Conservation (phyloP, 2,797 vertebrate species). For the Anguilla anguilla region DNA sequence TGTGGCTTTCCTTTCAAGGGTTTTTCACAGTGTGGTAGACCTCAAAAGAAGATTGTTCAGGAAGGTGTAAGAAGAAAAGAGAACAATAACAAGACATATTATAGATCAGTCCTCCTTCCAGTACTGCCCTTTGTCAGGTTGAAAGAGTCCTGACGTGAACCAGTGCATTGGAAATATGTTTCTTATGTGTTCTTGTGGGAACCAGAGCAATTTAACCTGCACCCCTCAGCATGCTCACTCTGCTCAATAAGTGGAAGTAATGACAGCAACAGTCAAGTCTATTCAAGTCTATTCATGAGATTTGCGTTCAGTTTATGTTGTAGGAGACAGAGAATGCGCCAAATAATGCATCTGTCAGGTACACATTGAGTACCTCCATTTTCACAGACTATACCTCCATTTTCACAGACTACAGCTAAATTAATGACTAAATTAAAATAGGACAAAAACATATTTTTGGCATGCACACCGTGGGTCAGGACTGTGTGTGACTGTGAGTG, state of each 20-base stretch:
- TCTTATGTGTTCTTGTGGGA: not conserved
- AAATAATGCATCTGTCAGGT: not conserved
- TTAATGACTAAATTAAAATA: not conserved
- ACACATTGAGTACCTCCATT: not conserved
- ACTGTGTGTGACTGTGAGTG: too few relatives aligned
- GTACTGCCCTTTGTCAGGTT: not conserved
- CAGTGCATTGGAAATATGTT: not conserved
- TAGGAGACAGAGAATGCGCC: not conserved
- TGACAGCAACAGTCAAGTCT: not conserved
- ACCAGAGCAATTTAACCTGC: not conserved
- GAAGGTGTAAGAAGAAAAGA: not conserved
- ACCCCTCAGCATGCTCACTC: not conserved
- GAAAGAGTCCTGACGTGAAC: not conserved
- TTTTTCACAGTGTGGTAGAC: not conserved
- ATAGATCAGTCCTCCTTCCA: not conserved
- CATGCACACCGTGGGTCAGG: not conserved
- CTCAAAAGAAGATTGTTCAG: not conserved
- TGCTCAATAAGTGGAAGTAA: not conserved
- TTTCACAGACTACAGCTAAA: not conserved
- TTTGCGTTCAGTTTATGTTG: not conserved
- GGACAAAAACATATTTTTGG: not conserved
- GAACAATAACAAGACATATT: not conserved
- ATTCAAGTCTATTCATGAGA: not conserved
- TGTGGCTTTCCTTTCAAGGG: not conserved
- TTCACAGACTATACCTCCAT: not conserved